Evolutionary conservation across 2,888 invertebrate species (phyloP).

Genomic region (Meloe dianella): DNA sequence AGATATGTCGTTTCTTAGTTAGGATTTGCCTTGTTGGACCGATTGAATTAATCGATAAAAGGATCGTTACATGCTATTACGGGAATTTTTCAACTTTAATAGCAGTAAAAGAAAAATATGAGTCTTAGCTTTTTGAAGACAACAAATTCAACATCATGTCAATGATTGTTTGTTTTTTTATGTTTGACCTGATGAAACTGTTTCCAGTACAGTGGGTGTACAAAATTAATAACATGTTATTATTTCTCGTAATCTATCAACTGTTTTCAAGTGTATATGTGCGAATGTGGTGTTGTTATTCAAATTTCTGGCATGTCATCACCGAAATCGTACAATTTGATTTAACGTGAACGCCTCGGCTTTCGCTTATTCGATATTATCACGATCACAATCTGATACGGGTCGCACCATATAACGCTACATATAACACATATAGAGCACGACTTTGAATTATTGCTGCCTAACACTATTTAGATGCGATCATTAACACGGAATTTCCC

Average conservation of each 20-base stretch:
- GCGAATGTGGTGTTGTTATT: conserved; percentile 21
- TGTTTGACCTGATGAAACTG: neutral
- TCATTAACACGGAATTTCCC: conserved; percentile 19
- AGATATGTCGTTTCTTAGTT: neutral
- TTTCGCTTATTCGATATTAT: conserved; percentile 28
- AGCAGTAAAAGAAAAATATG: neutral
- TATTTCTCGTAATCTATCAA: conserved; percentile 31
- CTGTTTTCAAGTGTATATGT: neutral
- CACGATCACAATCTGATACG: conserved; percentile 25
- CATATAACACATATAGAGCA: neutral
- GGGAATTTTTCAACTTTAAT: neutral
- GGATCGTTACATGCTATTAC: neutral
- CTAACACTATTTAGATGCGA: conserved; percentile 11
- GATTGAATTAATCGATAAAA: neutral
- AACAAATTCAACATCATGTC: neutral
- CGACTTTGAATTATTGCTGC: conserved; percentile 22
- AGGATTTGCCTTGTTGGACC: neutral
- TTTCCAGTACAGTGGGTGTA: conserved; percentile 21
- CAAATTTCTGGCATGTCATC: conserved; percentile 33
- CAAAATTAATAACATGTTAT: conserved; percentile 28
- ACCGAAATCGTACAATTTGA: conserved; percentile 27
- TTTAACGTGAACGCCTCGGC: conserved; percentile 22
- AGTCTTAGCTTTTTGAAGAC: neutral
- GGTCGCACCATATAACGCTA: neutral
- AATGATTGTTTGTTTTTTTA: neutral